Base-by-base conservation (phyloP, 2,888 invertebrate species). In the Rosalia funebris region DNA sequence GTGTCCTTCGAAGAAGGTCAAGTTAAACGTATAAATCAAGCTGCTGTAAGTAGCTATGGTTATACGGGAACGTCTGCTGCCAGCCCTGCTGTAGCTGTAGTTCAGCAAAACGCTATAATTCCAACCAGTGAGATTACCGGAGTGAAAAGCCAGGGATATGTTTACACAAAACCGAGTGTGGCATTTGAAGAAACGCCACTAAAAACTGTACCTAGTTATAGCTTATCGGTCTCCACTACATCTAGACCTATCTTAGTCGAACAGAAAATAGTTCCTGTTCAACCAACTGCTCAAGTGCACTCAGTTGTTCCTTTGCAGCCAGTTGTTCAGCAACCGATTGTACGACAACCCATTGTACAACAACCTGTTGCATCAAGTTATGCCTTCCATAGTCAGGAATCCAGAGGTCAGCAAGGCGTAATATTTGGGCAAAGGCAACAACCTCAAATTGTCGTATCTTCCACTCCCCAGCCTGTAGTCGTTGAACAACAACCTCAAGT, bases 151-250 rank as follows among this genome's bases (percentile, higher is more conserved):
- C 75, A 79, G 17, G 79, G 80, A 15, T 81, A 81, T 56, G 71
- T 75, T 16, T 81, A 81, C 61, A 66, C 71, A 0, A 74, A 76
- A 65, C 74, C 76, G n/a, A 64, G 39, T 2, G 64, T 70, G n/a
- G 71, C 75, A 65, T 83, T 81, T 44, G 80, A 77, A 50, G 80
- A 82, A 63, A 72, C 71, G 52, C 79, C 80, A 10, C 16, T 39
- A 9, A 50, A 12, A n/a, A 39, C 50, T 20, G 11, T 41, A 1
- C 42, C 34, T 12, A 31, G 10, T 44, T 44, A 36, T 12, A 52
- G 45, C 4, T 19, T 46, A 1, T 56, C 46, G 1, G 46, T 20
- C 1, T 20, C 39, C 17, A 20, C 31, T 12, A 39, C 56, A 2
- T 5, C 20, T 9, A 46, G 17, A 31, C 50, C 50, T 15, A 3